Percentiles rank a stretch among this genome's conserved stretches.
Conservation (phyloP, 2,113 vertebrate genomes). For the Anthoscopus minutus region DNA sequence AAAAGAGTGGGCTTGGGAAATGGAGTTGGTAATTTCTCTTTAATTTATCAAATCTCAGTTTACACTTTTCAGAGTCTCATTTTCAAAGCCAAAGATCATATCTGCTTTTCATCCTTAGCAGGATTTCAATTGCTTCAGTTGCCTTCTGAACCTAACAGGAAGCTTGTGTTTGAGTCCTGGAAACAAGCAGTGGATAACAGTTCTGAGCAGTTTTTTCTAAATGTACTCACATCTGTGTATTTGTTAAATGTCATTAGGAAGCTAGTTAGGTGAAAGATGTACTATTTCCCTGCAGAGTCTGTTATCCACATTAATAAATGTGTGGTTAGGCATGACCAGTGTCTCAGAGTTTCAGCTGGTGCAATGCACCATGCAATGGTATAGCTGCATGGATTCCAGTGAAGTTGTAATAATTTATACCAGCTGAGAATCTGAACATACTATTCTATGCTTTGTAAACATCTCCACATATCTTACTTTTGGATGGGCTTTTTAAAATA, state of each 20-base stretch:
- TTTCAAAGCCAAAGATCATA: background rate
- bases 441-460: background rate
- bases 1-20: background rate
- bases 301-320: background rate
- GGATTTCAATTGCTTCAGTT: background rate
- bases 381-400: background rate
- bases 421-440: background rate
- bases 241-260: background rate
- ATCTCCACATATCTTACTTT: background rate
- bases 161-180: background rate
- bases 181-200: background rate
- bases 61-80: background rate
- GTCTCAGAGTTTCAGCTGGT: background rate
- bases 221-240: background rate
- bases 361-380: background rate
- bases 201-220: background rate
- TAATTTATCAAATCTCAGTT: background rate
- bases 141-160: background rate
- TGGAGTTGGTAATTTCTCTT: background rate
- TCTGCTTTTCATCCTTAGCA: background rate
- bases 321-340: background rate
- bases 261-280: background rate
- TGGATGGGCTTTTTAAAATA: background rate
- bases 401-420: background rate
- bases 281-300: background rate